Conservation (phyloP, 2,113 vertebrate genomes). For the Charina bottae region DNA sequence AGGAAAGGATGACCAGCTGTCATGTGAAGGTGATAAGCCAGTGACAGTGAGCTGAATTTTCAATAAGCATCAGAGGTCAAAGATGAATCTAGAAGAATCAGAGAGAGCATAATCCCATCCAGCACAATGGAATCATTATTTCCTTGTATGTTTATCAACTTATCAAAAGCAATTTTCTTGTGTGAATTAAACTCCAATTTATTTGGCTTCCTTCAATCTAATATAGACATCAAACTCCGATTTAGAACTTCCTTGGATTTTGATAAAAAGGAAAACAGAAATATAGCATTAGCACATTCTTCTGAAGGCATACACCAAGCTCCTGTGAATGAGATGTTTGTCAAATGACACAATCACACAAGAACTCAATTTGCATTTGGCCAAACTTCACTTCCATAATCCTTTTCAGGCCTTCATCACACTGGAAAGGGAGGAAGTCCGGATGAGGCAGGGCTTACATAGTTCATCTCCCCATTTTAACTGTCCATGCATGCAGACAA, state of each 20-base stretch:
- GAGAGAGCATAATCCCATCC: neutral
- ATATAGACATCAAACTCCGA: neutral
- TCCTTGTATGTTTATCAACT: neutral
- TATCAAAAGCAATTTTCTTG: neutral
- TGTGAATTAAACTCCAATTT: neutral
- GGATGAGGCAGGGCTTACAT: neutral
- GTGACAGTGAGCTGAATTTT: neutral
- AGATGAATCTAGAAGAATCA: neutral
- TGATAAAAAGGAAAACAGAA: neutral
- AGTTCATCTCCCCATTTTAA: neutral
- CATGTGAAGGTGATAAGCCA: neutral
- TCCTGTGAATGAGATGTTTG: neutral
- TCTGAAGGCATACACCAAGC: neutral
- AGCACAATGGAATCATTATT: neutral
- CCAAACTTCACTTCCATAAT: neutral
- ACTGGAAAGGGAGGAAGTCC: neutral
- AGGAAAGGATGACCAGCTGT: neutral
- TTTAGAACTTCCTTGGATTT: neutral
- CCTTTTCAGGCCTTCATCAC: neutral
- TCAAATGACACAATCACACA: neutral
- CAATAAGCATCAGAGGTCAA: neutral
- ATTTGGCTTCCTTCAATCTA: neutral
- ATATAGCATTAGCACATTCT: neutral
- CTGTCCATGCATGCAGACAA: neutral
- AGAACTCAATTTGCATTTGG: neutral